A percentile compares a stretch with the other conserved stretches of the same genome.
Evolutionary conservation across 2,113 vertebrate genomes (phyloP).

Genomic region (Tragelaphus buxtoni): DNA sequence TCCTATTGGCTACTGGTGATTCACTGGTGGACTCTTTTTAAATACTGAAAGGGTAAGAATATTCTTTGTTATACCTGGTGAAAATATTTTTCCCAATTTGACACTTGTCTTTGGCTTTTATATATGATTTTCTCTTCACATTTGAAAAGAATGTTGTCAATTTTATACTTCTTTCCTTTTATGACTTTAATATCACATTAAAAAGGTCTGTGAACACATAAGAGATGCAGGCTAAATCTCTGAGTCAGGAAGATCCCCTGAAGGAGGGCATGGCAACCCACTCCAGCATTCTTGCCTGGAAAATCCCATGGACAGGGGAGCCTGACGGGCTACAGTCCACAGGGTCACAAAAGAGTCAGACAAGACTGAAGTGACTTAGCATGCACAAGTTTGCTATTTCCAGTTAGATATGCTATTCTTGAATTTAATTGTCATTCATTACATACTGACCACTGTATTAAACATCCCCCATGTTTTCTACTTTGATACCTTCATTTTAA

Average conservation of each 20-base stretch:
- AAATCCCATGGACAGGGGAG: neutral
- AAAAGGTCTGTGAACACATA: neutral
- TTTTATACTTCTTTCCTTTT: neutral
- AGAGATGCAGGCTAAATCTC: neutral
- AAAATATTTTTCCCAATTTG: neutral
- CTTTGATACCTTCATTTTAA: slow-evolving; percentile 13
- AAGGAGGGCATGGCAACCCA: neutral
- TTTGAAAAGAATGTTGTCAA: neutral
- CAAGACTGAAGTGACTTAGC: neutral
- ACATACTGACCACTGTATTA: neutral
- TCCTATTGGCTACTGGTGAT: neutral
- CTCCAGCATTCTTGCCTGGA: neutral
- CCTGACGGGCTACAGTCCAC: neutral
- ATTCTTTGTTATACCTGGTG: neutral
- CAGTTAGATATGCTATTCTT: neutral
- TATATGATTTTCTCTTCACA: neutral
- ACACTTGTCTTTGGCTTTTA: neutral
- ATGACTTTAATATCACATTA: neutral
- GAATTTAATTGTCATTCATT: neutral
- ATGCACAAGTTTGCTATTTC: neutral
- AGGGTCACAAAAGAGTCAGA: neutral
- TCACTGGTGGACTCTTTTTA: neutral
- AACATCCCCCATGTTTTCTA: neutral
- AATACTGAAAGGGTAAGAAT: neutral
- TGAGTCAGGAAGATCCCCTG: neutral